A percentile compares a stretch with the other conserved stretches of the same genome.
Conservation (phyloP, 2,888 invertebrate genomes). For the Lissonota sp. region DNA sequence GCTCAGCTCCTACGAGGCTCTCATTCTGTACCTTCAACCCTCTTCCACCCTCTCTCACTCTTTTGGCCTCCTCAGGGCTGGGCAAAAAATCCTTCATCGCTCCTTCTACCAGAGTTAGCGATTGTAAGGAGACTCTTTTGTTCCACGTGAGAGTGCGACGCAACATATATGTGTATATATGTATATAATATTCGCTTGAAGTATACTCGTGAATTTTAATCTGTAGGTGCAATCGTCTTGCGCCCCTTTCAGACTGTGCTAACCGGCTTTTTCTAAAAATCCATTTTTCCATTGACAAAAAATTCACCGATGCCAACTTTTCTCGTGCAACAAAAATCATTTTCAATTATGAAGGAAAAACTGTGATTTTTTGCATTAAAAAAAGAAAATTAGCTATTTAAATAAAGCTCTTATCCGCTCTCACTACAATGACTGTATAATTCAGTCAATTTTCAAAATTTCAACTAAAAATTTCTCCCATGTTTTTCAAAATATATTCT, state of each 20-base stretch:
- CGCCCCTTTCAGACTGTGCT: constrained; percentile 41
- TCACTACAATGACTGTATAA: no score
- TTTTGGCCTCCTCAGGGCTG: constrained; percentile 51
- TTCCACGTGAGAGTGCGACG: constrained; percentile 56
- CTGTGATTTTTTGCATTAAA: no score
- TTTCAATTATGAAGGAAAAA: no score
- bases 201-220: constrained; percentile 61
- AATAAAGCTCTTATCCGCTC: no score
- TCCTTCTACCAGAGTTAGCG: constrained; percentile 67
- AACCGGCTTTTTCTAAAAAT: constrained; percentile 1
- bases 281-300: constrained; percentile 39
- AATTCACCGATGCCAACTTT: no score
- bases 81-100: constrained; percentile 69
- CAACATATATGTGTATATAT: constrained; percentile 17
- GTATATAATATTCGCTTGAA: constrained; percentile 38
- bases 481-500: no score
- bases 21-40: constrained; percentile 45
- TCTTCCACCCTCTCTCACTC: constrained; percentile 35
- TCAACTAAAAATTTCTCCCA: no score
- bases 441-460: no score
- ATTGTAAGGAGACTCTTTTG: constrained; percentile 73
- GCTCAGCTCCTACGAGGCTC: constrained; percentile 50
- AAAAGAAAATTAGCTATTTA: no score
- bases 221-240: constrained; percentile 56
- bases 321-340: no score